Percentiles rank a stretch among this genome's conserved stretches.
Evolutionary conservation across 2,888 invertebrate species (phyloP).

Genomic region (Hedychridium roseum): DNA sequence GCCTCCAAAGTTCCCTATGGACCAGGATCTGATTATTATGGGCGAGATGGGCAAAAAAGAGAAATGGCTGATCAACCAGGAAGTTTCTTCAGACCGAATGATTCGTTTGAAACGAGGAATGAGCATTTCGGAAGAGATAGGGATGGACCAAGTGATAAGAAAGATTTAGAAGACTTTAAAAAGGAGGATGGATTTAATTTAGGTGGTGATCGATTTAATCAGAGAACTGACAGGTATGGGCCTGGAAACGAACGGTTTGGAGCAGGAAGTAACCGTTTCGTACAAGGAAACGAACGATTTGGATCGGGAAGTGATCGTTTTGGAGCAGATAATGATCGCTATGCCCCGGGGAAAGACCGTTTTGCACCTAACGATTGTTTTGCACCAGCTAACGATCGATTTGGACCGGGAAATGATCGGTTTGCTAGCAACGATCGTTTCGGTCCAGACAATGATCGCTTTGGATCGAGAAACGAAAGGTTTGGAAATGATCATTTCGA

Average conservation of each 20-base stretch:
- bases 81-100: conserved; percentile 32
- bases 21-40: conserved; percentile 18
- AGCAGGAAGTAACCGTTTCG: conserved; percentile 12
- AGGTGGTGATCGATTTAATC: conserved; percentile 2
- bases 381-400: conserved; percentile 27
- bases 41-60: conserved; percentile 17
- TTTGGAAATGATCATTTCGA: conserved; percentile 21
- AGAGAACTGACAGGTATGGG: conserved; percentile 28
- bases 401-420: conserved; percentile 29
- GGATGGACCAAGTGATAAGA: conserved; percentile 19
- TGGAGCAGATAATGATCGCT: conserved; percentile 30
- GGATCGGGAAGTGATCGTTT: conserved; percentile 16
- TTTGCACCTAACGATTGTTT: conserved; percentile 26
- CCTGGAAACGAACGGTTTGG: conserved; percentile 26
- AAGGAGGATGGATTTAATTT: conserved; percentile 25
- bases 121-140: conserved; percentile 10
- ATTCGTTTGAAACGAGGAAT: conserved; percentile 22
- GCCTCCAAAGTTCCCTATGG: conserved; percentile 13
- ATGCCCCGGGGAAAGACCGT: conserved; percentile 23
- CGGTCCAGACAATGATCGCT: conserved; percentile 23
- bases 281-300: conserved; percentile 4
- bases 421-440: conserved; percentile 16
- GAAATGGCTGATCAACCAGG: conserved; percentile 22
- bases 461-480: conserved; percentile 24
- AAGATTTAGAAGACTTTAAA: conserved; percentile 18